Conservation (phyloP, 2,888 invertebrate genomes). For the Drosophila multiciliata region DNA sequence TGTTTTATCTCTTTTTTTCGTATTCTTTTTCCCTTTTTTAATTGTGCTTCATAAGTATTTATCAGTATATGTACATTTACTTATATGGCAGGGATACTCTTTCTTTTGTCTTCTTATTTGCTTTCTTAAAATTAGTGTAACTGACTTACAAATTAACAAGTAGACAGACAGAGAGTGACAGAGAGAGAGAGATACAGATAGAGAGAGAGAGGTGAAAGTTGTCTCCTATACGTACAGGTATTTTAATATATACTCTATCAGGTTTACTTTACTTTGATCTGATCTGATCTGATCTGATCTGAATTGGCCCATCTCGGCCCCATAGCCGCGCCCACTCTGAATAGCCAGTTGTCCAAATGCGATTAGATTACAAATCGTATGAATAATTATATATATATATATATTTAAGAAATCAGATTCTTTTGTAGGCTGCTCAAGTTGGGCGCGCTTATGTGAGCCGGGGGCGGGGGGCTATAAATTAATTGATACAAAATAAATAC, state of each 20-base stretch:
- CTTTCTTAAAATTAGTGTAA: conserved; percentile 67
- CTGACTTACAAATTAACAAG: conserved; percentile 62
- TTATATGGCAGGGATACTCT: conserved; percentile 47
- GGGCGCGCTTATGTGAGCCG: conserved; percentile 22
- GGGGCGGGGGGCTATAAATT: conserved; percentile 1
- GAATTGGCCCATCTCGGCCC: conserved; percentile 19
- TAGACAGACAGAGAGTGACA: conserved; percentile 5
- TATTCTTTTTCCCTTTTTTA: conserved; percentile 8
- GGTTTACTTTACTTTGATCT: conserved; percentile 33
- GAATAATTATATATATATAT: background rate
- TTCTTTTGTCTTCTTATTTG: conserved; percentile 15
- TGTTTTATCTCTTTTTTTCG: conserved; percentile 3
- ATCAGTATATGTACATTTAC: conserved; percentile 58
- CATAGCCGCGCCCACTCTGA: conserved; percentile 36
- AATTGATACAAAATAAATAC: conserved; percentile 67
- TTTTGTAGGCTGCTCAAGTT: conserved; percentile 38
- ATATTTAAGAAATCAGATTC: background rate
- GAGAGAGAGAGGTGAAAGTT: conserved; percentile 3
- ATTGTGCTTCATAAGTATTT: conserved; percentile 52
- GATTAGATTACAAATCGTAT: background rate
- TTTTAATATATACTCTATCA: conserved; percentile 23
- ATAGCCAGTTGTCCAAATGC: background rate
- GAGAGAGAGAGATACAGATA: background rate
- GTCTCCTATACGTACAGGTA: conserved; percentile 51
- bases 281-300: conserved; percentile 34